Evolutionary conservation across 1,140 invertebrate genomes (phyloP).

Genomic region (Trachymyrmex septentrionalis): DNA sequence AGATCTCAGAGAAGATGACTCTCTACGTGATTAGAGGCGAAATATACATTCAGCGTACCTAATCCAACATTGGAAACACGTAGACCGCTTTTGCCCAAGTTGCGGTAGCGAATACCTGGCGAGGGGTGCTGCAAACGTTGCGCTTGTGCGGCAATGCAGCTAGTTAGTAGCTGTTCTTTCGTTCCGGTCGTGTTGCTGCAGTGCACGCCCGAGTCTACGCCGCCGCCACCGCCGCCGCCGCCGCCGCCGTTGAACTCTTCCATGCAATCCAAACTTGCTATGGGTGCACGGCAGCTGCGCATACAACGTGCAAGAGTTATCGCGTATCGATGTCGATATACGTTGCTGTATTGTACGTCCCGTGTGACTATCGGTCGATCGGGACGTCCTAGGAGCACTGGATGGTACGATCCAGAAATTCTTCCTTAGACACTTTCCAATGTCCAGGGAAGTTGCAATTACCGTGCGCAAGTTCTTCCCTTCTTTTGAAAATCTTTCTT

Average conservation of each 20-base stretch:
- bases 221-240: conserved; percentile 69
- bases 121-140: conserved; percentile 87
- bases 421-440: not conserved
- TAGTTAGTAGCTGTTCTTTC: conserved; percentile 86
- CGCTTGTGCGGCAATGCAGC: conserved; percentile 84
- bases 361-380: not conserved
- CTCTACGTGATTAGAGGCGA: conserved; percentile 59
- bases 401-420: not conserved
- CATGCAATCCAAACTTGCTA: conserved; percentile 96
- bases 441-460: too few relatives aligned
- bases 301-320: conserved; percentile 64
- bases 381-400: not conserved
- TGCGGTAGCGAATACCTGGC: conserved; percentile 94
- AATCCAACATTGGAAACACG: conserved; percentile 96
- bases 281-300: conserved; percentile 94
- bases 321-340: conserved; percentile 63
- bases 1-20: conserved; percentile 2
- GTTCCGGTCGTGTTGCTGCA: conserved; percentile 84
- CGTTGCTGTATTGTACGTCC: not conserved
- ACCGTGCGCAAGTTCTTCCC: too few relatives aligned
- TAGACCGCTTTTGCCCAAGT: conserved; percentile 96
- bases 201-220: conserved; percentile 84
- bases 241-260: conserved; percentile 93
- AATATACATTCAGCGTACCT: conserved; percentile 87
- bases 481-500: not conserved